Conservation (phyloP, 2,888 invertebrate species). For the Melangyna quadrimaculata region DNA sequence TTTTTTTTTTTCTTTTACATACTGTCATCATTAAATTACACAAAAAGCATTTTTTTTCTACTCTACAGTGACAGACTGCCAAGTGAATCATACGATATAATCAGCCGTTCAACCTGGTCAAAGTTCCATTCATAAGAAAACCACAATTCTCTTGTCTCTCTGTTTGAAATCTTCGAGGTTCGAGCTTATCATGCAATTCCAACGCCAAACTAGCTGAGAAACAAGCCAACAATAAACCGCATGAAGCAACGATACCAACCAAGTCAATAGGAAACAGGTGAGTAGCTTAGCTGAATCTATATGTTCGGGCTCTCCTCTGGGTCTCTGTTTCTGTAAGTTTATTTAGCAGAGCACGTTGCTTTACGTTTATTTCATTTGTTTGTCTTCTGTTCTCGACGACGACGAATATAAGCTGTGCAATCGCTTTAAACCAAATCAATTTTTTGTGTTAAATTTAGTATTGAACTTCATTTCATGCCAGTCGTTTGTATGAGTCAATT, state of each 20-base stretch:
- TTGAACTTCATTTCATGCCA: conserved; percentile 62
- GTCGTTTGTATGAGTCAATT: conserved; percentile 56
- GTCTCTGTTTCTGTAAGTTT: conserved; percentile 17
- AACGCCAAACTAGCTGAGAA: conserved; percentile 20
- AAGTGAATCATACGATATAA: conserved; percentile 50
- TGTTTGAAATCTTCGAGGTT: conserved; percentile 4
- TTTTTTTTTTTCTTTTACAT: conserved; percentile 15
- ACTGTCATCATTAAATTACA: conserved; percentile 17
- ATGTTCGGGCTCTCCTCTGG: conserved; percentile 2
- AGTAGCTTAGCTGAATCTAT: conserved; percentile 22
- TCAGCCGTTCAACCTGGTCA: conserved; percentile 19
- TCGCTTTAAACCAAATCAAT: conserved; percentile 50
- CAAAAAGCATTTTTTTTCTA: neutral
- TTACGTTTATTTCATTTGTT: conserved; percentile 4
- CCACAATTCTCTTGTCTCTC: neutral
- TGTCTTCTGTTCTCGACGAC: conserved; percentile 1
- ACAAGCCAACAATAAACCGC: neutral
- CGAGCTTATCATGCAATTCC: conserved; percentile 49
- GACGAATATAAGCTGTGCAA: neutral
- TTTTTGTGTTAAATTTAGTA: conserved; percentile 67
- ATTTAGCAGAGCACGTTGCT: too few species aligned
- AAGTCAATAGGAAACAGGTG: conserved; percentile 47
- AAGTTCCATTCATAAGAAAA: conserved; percentile 50
- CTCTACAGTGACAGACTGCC: neutral
- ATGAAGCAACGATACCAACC: conserved; percentile 3